A percentile compares a stretch with the other conserved stretches of the same genome.
Evolutionary conservation across 2,888 invertebrate genomes (phyloP).

Genomic region (Glaucopsyche alexis): DNA sequence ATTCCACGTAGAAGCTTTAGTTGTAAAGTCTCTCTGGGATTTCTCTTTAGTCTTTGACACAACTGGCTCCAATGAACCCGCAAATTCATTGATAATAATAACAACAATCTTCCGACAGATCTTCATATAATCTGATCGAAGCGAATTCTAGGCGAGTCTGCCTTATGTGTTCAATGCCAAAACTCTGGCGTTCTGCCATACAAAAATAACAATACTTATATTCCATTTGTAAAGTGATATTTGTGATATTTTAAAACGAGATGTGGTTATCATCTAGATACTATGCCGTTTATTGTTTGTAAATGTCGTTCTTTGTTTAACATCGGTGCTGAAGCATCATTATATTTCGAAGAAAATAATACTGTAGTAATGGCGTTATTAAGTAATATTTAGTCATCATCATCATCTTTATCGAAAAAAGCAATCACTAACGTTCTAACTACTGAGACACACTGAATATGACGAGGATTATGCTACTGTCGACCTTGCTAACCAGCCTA

Average conservation of each 20-base stretch:
- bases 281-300: not conserved
- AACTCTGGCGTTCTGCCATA: conserved; percentile 19
- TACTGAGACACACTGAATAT: too few species aligned
- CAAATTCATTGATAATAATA: not conserved
- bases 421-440: too few species aligned
- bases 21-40: too few species aligned
- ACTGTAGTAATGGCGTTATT: not conserved
- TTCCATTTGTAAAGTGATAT: conserved; percentile 22
- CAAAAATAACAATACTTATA: conserved; percentile 29
- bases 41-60: too few species aligned
- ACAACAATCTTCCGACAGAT: not conserved
- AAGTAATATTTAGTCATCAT: too few species aligned
- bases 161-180: conserved; percentile 21
- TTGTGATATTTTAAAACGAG: conserved; percentile 5
- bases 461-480: too few species aligned
- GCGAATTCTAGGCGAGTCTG: conserved; percentile 33
- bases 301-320: not conserved
- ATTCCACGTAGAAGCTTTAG: too few species aligned
- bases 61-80: too few species aligned
- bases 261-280: not conserved
- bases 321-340: not conserved
- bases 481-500: too few species aligned
- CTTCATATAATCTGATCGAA: conserved; percentile 36
- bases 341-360: not conserved
- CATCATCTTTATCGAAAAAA: too few species aligned